Evolutionary conservation across 2,888 invertebrate genomes (phyloP).

Genomic region (Chorisops tibialis): DNA sequence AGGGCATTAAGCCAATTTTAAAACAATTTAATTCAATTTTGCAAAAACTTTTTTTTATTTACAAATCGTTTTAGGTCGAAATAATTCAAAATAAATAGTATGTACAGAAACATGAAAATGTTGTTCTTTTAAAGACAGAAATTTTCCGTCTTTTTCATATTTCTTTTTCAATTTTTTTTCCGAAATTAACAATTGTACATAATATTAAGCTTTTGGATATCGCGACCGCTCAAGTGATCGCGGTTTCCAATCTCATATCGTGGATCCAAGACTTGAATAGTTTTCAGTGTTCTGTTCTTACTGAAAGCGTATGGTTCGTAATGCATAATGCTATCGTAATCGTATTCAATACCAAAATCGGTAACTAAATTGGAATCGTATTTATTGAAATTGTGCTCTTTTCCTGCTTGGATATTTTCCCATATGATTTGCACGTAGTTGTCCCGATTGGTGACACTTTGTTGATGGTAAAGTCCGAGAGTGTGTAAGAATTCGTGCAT

Average conservation of each 20-base stretch:
- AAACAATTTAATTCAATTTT: too few relatives aligned
- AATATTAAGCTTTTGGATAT: slow-evolving; percentile 63
- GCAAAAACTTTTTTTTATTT: too few relatives aligned
- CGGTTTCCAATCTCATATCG: slow-evolving; percentile 60
- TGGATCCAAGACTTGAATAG: slow-evolving; percentile 58
- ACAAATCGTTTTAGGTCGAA: too few relatives aligned
- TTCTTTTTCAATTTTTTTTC: too few relatives aligned
- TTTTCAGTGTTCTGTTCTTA: slow-evolving; percentile 63
- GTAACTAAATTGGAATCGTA: slow-evolving; percentile 56
- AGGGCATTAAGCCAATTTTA: too few relatives aligned
- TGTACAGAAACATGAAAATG: too few relatives aligned
- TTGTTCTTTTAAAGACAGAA: too few relatives aligned
- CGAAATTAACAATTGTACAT: slow-evolving; percentile 57
- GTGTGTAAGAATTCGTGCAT: slow-evolving; percentile 77
- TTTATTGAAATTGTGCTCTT: slow-evolving; percentile 67
- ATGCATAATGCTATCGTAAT: slow-evolving; percentile 78
- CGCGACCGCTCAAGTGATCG: slow-evolving; percentile 63
- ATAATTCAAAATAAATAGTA: too few relatives aligned
- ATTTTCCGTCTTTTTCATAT: too few relatives aligned
- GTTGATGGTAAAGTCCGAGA: slow-evolving; percentile 76
- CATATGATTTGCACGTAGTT: slow-evolving; percentile 60
- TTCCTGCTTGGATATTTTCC: slow-evolving; percentile 54
- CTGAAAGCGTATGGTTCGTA: slow-evolving; percentile 72
- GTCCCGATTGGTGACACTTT: slow-evolving; percentile 71
- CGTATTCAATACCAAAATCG: slow-evolving; percentile 66